Evolutionary conservation across 2,797 vertebrate genomes (phyloP).

Genomic region (Silurus lanzhouensis): DNA sequence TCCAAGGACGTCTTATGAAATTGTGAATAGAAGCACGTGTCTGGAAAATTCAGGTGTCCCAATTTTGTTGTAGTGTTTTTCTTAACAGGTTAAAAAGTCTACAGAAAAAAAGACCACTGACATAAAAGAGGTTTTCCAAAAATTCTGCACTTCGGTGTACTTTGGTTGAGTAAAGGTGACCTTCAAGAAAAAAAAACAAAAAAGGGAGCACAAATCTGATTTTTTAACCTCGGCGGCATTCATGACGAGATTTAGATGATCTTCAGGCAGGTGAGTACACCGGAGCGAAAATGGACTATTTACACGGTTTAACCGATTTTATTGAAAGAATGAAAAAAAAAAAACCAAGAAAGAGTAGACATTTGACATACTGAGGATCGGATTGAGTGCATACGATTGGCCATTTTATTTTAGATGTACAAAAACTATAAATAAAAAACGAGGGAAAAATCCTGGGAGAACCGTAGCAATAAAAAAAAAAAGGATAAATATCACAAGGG

Average conservation of each 20-base stretch:
- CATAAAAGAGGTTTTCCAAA: background rate
- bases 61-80: no score
- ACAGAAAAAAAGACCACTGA: background rate
- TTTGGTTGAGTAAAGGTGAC: background rate
- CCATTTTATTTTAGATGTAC: background rate
- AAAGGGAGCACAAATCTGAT: slow-evolving; percentile 7
- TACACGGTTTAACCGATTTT: slow-evolving; percentile 11
- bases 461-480: background rate
- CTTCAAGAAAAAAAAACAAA: background rate
- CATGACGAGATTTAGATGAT: background rate
- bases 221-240: slow-evolving; percentile 12
- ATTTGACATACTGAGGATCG: background rate
- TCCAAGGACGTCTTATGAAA: no score
- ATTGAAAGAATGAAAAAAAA: no score
- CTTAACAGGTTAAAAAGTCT: background rate
- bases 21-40: no score
- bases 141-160: background rate
- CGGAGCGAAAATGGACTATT: slow-evolving; percentile 2
- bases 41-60: no score
- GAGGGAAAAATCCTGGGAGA: background rate
- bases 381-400: no score
- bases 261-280: slow-evolving; percentile 10
- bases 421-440: background rate
- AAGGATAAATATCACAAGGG: background rate
- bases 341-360: background rate